Evolutionary conservation across 2,888 invertebrate genomes (phyloP), one percentile per base, ranked within the genome.

Genomic region (Liodrosophila aerea): DNA sequence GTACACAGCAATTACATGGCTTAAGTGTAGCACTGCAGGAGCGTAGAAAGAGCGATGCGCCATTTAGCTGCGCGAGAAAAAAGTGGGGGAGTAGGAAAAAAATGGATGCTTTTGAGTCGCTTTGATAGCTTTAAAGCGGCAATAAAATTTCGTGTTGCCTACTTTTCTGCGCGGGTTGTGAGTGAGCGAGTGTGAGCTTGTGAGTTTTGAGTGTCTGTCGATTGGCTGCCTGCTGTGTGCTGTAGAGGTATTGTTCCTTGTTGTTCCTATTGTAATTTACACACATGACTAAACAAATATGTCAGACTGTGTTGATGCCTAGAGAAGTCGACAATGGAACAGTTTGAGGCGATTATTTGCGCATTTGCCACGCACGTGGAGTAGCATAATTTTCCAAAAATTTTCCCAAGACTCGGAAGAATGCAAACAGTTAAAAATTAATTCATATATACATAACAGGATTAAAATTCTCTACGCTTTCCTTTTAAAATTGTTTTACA

Each of bases 271-370:
- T 60, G 56, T 52, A 73, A 73, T 73, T 81, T 67, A 45, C 53
- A 65, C 67, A 62, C 74, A 54, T 60, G 61, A 62, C 44, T 51
- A 62, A 76, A 54, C 67, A 76, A 62, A 62, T 60, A 66, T 52
- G 41, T 29, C 15, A 13, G 13, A 1, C 11, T 0, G 16, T 54
- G 56, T 41, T 40, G 47, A 11, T 16, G 30, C 11, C 30, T 54
- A 41, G 43, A 45, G 30, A 58, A 30, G 49, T 27, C 53, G 16
- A 16, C 16, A 36, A 16, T 13, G 16, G n/a, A 39, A 34, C 37
- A 66, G 40, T 33, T 22, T 46, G 41, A 9, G 34, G 11, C 44
- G 13, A 51, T 45, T 57, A 52, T 45, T 49, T 34, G 22, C 50
- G 18, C 27, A 29, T 36, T 45, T 34, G 9, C 8, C 11, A 7